A percentile compares a stretch with the other conserved stretches of the same genome.
Conservation (phyloP, 1,140 invertebrate genomes). For the Drosophila asahinai region DNA sequence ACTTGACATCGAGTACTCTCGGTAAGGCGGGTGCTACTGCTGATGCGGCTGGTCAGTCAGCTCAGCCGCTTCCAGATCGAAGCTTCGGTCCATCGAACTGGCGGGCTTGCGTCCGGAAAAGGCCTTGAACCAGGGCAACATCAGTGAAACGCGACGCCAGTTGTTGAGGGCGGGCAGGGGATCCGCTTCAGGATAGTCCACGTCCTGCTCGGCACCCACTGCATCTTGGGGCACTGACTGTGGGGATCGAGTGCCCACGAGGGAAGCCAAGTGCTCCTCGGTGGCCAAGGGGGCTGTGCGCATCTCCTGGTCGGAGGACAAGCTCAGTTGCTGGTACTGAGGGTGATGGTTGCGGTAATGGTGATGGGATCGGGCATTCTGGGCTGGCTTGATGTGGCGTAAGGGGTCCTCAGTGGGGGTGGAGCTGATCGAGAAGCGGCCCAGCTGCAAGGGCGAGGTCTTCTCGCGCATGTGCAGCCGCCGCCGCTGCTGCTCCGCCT, state of each 20-base stretch:
- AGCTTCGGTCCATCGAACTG: neutral
- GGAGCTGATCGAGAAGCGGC: slow-evolving; percentile 22
- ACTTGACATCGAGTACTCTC: neutral
- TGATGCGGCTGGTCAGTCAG: neutral
- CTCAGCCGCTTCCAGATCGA: too few species aligned
- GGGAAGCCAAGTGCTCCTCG: neutral
- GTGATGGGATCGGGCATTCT: neutral
- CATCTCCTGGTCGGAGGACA: slow-evolving; percentile 35
- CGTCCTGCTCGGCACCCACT: neutral
- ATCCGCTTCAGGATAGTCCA: neutral
- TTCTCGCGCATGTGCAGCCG: neutral
- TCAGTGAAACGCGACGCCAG: slow-evolving; percentile 15
- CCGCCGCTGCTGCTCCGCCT: neutral
- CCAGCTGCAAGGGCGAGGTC: slow-evolving; percentile 1
- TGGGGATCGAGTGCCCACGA: neutral
- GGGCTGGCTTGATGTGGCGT: too few species aligned
- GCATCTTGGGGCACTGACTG: too few species aligned
- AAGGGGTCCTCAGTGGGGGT: neutral
- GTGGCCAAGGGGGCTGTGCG: slow-evolving; percentile 19
- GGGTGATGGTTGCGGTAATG: too few species aligned
- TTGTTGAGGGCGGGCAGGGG: neutral
- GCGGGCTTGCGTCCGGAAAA: too few species aligned
- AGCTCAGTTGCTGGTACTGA: too few species aligned
- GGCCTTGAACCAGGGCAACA: slow-evolving; percentile 17
- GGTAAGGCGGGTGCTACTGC: neutral